Evolutionary conservation across 1,140 invertebrate genomes (phyloP), one percentile per base, ranked within the genome.

Genomic region (Drosophila melanica): DNA sequence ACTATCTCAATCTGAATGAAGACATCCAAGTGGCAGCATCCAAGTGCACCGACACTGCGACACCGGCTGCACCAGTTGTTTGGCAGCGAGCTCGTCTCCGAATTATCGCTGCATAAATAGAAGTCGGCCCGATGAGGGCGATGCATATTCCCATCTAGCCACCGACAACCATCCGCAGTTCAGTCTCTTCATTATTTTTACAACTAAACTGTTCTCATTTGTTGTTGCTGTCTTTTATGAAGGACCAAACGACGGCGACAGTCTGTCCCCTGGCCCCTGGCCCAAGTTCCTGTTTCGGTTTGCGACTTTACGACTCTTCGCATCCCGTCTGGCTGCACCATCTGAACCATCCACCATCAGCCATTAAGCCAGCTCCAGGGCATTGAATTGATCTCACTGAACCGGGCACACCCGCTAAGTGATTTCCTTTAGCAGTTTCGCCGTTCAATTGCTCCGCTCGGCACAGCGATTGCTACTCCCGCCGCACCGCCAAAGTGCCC

Each of bases 21-120:
- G 80, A 84, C 77, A 70, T 84, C 64, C 76, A 55, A 47, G 48
- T 59, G 39, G 42, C 51, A 51, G 14, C 50, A 58, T 53, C 66
- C 67, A 42, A 35, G 14, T 54, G 50, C 50, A 55, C 9, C 39
- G 71, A 37, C 18, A 47, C 50, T 44, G 41, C 37, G 23, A n/a
- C 44, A 57, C 30, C 39, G 48, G 54, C 69, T 66, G 78, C 69
- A 48, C 20, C 54, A 51, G 59, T 54, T 77, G 68, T 10, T 37
- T 23, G 20, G n/a, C 16, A 27, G 27, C 27, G 27, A 7, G 27
- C 1, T 27, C 68, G 79, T 87, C 72, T 69, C 60, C 84, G 76
- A 81, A 82, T 89, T 87, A 87, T 89, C 82, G 79, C 74, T 66
- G 82, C 84, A 87, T 89, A 89, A 79, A 87, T 87, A 89, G 87